Conservation (phyloP, 2,797 vertebrate species). For the Nyctalus aviator region DNA sequence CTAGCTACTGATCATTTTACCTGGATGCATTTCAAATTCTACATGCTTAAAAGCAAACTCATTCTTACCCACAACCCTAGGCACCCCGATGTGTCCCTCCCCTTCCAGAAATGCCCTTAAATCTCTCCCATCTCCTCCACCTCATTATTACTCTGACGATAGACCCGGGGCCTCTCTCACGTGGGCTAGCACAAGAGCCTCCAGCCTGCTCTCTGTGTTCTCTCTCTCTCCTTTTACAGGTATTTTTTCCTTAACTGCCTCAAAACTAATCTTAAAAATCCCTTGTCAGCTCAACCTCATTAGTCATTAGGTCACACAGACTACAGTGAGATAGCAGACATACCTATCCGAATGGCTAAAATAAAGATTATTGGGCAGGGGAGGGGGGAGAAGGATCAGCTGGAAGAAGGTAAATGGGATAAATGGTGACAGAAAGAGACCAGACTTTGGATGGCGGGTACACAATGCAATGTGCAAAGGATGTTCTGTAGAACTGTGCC, state of each 20-base stretch:
- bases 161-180: background rate
- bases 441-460: background rate
- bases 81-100: background rate
- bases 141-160: background rate
- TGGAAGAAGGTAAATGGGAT: background rate
- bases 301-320: slow-evolving; percentile 30
- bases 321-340: background rate
- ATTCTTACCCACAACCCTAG: background rate
- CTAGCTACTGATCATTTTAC: background rate
- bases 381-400: background rate
- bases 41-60: background rate
- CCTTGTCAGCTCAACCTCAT: background rate
- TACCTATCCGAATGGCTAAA: background rate
- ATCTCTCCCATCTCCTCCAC: background rate
- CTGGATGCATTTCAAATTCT: background rate
- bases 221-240: background rate
- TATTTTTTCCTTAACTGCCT: background rate
- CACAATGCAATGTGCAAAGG: background rate
- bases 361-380: background rate
- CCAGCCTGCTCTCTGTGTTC: background rate
- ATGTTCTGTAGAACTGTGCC: background rate
- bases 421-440: background rate
- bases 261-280: slow-evolving; percentile 51
- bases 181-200: background rate
- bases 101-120: background rate